A percentile compares a stretch with the other conserved stretches of the same genome.
Evolutionary conservation across 2,888 invertebrate species (phyloP).

Genomic region (Poecilus cupreus): DNA sequence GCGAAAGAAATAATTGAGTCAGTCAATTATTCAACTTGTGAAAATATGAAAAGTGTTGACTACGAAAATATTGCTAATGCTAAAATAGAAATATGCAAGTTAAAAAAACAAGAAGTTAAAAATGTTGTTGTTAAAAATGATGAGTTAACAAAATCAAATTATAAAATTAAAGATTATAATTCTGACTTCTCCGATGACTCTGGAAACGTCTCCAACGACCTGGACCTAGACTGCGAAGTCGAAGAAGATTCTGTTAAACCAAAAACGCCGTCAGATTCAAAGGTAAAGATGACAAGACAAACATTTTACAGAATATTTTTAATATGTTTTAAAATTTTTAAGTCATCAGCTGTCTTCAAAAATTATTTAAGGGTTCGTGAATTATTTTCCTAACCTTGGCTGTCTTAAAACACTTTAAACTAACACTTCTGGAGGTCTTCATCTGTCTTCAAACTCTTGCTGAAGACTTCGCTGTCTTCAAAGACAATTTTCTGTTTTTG

Average conservation of each 20-base stretch:
- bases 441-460: too few species aligned
- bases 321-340: too few species aligned
- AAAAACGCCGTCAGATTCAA: too few species aligned
- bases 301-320: too few species aligned
- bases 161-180: slow-evolving; percentile 75
- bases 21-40: slow-evolving; percentile 60
- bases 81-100: slow-evolving; percentile 22
- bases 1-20: slow-evolving; percentile 64
- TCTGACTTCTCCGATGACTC: slow-evolving; percentile 85
- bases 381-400: too few species aligned
- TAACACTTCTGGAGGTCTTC: too few species aligned
- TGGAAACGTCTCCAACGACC: slow-evolving; percentile 87
- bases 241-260: slow-evolving; percentile 46
- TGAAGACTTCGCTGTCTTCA: too few species aligned
- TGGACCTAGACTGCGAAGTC: slow-evolving; percentile 72
- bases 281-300: too few species aligned
- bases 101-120: slow-evolving; percentile 16
- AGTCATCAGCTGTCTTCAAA: too few species aligned
- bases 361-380: too few species aligned
- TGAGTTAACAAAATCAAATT: slow-evolving; percentile 17
- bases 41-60: slow-evolving; percentile 56
- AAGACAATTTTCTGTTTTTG: too few species aligned
- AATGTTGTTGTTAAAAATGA: slow-evolving; percentile 47
- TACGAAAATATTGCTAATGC: slow-evolving; percentile 29
- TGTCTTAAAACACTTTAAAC: too few species aligned